Base-by-base conservation (phyloP, 2,888 invertebrate genomes). In the Helicoverpa assulta region DNA sequence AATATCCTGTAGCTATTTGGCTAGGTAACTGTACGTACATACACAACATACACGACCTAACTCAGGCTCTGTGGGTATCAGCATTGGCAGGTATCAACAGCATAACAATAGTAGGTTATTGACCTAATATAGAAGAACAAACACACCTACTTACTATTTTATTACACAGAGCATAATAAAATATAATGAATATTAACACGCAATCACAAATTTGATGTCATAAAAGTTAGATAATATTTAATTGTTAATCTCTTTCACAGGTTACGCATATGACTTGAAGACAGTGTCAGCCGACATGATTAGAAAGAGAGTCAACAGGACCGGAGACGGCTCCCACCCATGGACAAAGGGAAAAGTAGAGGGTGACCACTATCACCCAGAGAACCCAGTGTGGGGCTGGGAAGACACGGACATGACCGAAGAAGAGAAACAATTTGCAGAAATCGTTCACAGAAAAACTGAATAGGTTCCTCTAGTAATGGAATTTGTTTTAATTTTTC, bases 231-330 rank as follows among this genome's bases (percentile, higher is more conserved):
- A 33, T 8, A 33, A 16, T 43, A 16, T 5, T 47, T n/a, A 47
- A 47, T 47, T 0, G 16, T n/a, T 1, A 0, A 40, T 54, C 68
- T 58, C 55, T 8, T 57, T 86, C 80, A 2, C 97, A 91, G 99
- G 99, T 51, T 97, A 97, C 96, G 98, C 98, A 0, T 98, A 98
- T 89, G 98, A 99, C 88, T 91, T 98, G 84, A 98, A 98, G 92
- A 98, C 97, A 2, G 98, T 98, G 3, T 96, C 97, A 5, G 89
- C 94, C 7, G 97, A 97, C 4, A 96, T 98, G 96, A 96, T 98
- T 1, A 93, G 96, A 69, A 97, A 97, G 87, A 95, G 98, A 60
- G 97, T 97, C 0, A 88, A 94, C 19, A 96, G 98, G 82, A 98
- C 98, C 0, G 98, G 98, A 0, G 98, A 98, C 80, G 98, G 98